phyloP scores from a whole-genome alignment of 2,113 vertebrate genomes.

The Dinomys branickii region DNA sequence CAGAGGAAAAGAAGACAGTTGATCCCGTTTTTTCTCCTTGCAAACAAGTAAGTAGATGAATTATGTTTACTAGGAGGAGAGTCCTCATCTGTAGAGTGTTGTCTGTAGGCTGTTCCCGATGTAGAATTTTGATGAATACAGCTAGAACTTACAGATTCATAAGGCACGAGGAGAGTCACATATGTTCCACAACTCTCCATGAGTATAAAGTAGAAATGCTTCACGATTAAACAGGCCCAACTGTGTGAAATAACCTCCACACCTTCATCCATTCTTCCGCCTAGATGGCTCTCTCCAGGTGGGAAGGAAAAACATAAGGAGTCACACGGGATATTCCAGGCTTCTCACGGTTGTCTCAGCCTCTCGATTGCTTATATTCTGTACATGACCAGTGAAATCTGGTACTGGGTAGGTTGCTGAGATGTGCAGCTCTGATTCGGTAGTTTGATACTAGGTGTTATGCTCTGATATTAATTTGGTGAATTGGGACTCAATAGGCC shows the following conservation, averaged over 20 bases:
- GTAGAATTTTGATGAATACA: background rate
- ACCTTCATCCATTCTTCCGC: background rate
- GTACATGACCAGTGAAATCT: background rate
- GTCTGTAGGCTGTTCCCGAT: background rate
- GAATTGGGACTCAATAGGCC: background rate
- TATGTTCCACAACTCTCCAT: background rate
- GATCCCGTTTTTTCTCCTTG: background rate
- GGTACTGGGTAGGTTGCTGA: background rate
- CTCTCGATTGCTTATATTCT: background rate
- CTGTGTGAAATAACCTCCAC: background rate
- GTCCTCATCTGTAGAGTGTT: background rate
- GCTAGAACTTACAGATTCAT: background rate
- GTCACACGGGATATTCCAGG: background rate
- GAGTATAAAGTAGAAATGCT: background rate
- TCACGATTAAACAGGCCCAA: background rate
- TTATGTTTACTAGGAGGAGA: background rate
- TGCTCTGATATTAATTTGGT: background rate
- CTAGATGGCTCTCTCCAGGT: background rate
- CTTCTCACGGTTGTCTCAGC: background rate
- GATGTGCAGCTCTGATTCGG: background rate
- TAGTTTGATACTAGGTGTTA: background rate
- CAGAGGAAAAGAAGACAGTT: background rate
- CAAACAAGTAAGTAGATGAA: background rate
- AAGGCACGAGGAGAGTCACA: background rate
- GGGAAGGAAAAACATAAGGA: background rate